These are phyloP conservation scores for Drosophila sproati DNA, from an alignment of 1,140 invertebrate species.

Conservation along the genomic window DNA sequence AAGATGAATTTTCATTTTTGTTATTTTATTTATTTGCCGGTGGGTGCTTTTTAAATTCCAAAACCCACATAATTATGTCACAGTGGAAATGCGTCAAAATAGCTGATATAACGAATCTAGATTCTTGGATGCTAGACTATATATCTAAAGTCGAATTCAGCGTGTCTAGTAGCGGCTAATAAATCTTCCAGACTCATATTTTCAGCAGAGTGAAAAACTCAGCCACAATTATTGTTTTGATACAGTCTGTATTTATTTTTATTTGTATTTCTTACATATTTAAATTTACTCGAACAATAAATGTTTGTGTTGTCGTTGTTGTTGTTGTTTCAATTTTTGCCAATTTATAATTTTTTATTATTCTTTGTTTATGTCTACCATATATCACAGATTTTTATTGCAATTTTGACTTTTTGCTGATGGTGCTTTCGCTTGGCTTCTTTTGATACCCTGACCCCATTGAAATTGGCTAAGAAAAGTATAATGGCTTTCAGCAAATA, in stretches of 20 bases:
- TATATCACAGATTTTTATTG: constrained; percentile 68
- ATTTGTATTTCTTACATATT: constrained; percentile 52
- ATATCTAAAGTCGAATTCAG: constrained; percentile 20
- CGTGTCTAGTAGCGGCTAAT: constrained; percentile 73
- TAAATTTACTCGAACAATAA: constrained; percentile 29
- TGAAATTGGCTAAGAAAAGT: no score
- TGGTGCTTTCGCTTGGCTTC: constrained; percentile 43
- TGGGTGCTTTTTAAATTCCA: constrained; percentile 52
- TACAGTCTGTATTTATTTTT: constrained; percentile 54
- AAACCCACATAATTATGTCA: constrained; percentile 61
- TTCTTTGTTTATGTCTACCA: constrained; percentile 64
- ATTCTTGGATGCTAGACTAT: constrained; percentile 13
- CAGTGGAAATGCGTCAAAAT: constrained; percentile 29
- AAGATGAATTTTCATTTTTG: constrained; percentile 10
- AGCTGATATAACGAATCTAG: constrained; percentile 8
- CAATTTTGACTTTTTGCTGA: constrained; percentile 46
- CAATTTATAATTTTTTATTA: constrained; percentile 62
- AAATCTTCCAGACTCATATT: constrained; percentile 62
- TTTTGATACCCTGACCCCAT: constrained; percentile 13
- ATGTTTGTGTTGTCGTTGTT: constrained; percentile 30
- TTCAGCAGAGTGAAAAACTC: constrained; percentile 54
- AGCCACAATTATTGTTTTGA: constrained; percentile 59
- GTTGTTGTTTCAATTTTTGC: constrained; percentile 59
- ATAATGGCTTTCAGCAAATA: no score
- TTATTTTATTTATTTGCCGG: constrained; percentile 34